These are phyloP conservation scores for Sapajus apella DNA, from an alignment of 2,113 vertebrate genomes.

Conservation along the genomic window DNA sequence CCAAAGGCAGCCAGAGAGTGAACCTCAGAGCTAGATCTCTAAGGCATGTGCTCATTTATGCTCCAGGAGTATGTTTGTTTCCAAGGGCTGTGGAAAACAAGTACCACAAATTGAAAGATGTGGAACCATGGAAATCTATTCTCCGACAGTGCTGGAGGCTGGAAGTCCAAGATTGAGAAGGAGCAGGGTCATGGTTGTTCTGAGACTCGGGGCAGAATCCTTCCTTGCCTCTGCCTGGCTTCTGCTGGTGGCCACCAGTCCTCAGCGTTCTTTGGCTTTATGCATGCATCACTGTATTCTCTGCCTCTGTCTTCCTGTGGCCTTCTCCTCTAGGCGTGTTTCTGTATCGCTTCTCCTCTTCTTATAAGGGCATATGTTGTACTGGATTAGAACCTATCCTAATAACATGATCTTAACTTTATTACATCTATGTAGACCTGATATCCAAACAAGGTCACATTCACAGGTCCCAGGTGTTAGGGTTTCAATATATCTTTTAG, in stretches of 20 bases:
- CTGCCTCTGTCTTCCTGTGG: too few species aligned
- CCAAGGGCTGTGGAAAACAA: not conserved
- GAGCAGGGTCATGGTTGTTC: not conserved
- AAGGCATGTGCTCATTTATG: not conserved
- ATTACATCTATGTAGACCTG: not conserved
- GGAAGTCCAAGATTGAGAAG: not conserved
- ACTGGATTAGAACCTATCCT: not conserved
- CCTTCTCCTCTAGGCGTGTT: not conserved
- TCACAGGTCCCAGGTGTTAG: not conserved
- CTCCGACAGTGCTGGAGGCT: not conserved
- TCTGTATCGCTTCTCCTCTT: not conserved
- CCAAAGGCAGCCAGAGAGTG: not conserved
- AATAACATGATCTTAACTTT: not conserved
- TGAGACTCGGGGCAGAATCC: not conserved
- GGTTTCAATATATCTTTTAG: not conserved
- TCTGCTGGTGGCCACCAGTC: not conserved
- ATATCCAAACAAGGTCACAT: not conserved
- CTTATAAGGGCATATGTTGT: not conserved
- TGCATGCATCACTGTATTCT: fast-evolving
- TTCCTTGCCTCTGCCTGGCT: not conserved
- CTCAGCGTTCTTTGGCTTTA: not conserved
- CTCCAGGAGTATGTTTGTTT: fast-evolving
- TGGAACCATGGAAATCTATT: not conserved
- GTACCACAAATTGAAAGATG: not conserved
- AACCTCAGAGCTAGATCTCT: not conserved